Conservation (phyloP, 2,888 invertebrate genomes). For the Seira ritae region DNA sequence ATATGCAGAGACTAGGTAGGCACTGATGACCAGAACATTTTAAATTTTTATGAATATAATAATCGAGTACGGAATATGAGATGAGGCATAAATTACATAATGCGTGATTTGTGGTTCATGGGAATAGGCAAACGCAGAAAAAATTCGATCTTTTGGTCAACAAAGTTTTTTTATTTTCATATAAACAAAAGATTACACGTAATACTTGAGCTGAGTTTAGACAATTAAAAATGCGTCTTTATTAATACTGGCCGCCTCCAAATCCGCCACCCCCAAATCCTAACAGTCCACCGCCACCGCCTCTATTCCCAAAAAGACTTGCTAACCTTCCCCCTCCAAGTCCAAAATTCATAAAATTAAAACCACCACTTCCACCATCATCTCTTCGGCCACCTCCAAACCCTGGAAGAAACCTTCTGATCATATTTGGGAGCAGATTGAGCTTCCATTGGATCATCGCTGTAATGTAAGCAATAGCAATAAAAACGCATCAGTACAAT, state of each 20-base stretch:
- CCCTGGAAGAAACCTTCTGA: slow-evolving; percentile 54
- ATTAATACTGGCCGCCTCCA: slow-evolving; percentile 48
- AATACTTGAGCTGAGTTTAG: slow-evolving; percentile 18
- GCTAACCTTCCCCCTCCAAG: background rate
- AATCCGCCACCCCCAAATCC: slow-evolving; percentile 36
- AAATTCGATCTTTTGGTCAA: background rate
- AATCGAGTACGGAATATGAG: too few relatives aligned
- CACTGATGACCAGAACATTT: too few relatives aligned
- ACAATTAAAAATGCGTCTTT: background rate
- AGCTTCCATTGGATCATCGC: slow-evolving; percentile 59
- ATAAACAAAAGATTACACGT: background rate
- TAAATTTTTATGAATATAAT: too few relatives aligned
- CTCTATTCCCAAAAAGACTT: slow-evolving; percentile 11
- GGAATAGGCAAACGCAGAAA: too few relatives aligned
- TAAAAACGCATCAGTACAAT: too few relatives aligned
- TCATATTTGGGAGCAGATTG: slow-evolving; percentile 64
- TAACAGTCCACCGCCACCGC: background rate
- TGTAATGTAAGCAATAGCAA: too few relatives aligned
- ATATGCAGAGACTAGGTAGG: too few relatives aligned
- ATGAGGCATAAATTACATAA: too few relatives aligned
- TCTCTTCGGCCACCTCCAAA: slow-evolving; percentile 49
- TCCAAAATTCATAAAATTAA: slow-evolving; percentile 20
- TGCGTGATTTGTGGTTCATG: too few relatives aligned
- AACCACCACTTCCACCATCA: slow-evolving; percentile 21
- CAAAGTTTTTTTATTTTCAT: background rate